Evolutionary conservation across 2,113 vertebrate species (phyloP), one percentile per base, ranked within the genome.

Genomic region (Sinosuthora webbiana): DNA sequence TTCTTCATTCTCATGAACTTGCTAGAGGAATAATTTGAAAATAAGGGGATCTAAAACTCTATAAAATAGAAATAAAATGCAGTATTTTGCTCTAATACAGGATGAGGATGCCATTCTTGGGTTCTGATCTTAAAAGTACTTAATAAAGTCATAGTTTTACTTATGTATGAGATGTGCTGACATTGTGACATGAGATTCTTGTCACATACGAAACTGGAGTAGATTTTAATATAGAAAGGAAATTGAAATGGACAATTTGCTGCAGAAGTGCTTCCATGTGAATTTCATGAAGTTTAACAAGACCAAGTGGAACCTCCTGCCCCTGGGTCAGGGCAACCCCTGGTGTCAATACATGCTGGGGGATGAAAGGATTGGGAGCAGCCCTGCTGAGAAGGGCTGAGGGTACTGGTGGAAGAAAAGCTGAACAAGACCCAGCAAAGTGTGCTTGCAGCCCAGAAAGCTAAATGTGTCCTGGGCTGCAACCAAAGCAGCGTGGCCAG

Each of bases 21-120:
- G 6, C 11, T 94, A 94, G 91, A 74, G 21, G 44, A 94, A 79
- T 91, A 39, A 77, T 73, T 75, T 92, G 20, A 65, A 94, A 93
- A 87, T 39, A 83, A 70, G 20, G 12, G 14, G 50, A 45, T 14
- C 4, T 39, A 55, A 15, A 89, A 41, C 13, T 35, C 80, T 76
- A 83, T 33, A 84, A 59, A 9, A 37, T 33, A 55, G 7, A 90
- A 93, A 91, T 65, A 84, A 63, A 86, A 64, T 13, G 2, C 8
- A 75, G 16, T 16, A 28, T 64, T 91, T 77, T 79, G 24, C 56
- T 69, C 0, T 20, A 57, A 83, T 21, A 60, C 8, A 44, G 24
- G 8, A 89, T 7, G 20, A 78, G 3, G 12, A 44, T 45, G 20
- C 6, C 13, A 17, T 52, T 84, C 24, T n/a, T 49, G 27, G 17